Conservation (phyloP, 2,113 vertebrate species). For the Columbina picui region DNA sequence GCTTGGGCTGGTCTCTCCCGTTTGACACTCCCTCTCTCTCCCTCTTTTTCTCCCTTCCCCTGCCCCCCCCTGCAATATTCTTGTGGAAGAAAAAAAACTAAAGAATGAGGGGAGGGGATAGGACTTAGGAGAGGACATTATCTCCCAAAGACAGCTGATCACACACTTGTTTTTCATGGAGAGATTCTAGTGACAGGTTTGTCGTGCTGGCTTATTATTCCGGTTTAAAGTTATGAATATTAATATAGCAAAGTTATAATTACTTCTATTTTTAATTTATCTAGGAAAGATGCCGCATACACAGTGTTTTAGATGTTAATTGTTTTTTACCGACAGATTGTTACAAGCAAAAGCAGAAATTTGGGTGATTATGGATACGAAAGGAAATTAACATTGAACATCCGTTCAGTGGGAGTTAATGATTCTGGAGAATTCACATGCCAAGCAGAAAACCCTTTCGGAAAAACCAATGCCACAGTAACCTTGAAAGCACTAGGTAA, state of each 20-base stretch:
- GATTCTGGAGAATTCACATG: conserved; percentile 91
- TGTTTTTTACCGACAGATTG: conserved; percentile 69
- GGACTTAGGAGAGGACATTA: conserved; percentile 4
- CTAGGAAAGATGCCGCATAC: conserved; percentile 76
- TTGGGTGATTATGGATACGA: conserved; percentile 75
- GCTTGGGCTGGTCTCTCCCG: background rate
- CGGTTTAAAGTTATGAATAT: conserved; percentile 79
- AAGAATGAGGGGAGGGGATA: background rate
- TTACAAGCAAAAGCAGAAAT: conserved; percentile 73
- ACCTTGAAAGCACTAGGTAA: conserved; percentile 93
- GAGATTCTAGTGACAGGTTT: conserved; percentile 71
- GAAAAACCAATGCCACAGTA: conserved; percentile 81
- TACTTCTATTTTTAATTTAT: conserved; percentile 86
- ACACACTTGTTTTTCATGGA: conserved; percentile 55
- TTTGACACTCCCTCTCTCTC: background rate
- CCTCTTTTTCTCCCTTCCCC: too few relatives aligned
- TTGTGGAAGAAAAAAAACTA: background rate
- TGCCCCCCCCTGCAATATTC: too few relatives aligned
- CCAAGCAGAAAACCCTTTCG: conserved; percentile 86
- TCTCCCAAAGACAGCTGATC: conserved; percentile 46
- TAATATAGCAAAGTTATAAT: conserved; percentile 81
- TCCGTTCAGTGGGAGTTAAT: conserved; percentile 78
- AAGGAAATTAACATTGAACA: conserved; percentile 80
- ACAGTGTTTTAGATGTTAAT: conserved; percentile 81
- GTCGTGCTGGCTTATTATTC: conserved; percentile 74